Evolutionary conservation across 2,113 vertebrate genomes (phyloP), one percentile per base, ranked within the genome.

Genomic region (Mormyrus lacerda): DNA sequence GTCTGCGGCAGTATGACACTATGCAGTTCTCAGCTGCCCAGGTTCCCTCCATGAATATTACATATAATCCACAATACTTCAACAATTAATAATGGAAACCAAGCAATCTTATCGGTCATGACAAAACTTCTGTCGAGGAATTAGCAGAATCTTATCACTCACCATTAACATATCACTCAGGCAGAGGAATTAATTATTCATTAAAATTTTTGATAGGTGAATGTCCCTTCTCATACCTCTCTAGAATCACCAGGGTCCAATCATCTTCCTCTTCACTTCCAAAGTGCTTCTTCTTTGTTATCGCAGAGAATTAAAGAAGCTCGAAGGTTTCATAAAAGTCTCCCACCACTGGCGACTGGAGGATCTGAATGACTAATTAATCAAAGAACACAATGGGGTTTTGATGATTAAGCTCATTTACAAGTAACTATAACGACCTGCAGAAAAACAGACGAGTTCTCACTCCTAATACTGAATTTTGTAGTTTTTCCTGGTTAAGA

Each of bases 51-150:
- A 91, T 45, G 91, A 87, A 91, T 90, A 93, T 94, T 90, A 92
- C 90, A 92, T 89, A 94, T 89, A 94, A 93, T 94, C 92, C 92
- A 91, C 90, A 93, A 92, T 89, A 93, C 93, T 94, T 94, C 92
- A 92, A 91, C 92, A 93, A 93, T 95, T 94, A 95, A 94, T 95
- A 92, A 93, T 90, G 88, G 91, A 93, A 94, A 91, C 90, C 90
- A 89, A 88, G 91, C 89, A 93, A 94, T 95, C 92, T 93, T 91
- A 93, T 95, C 93, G 91, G 92, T 91, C 61, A 42, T 91, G 91
- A 88, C 90, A 90, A 92, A 93, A 91, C 31, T 88, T 88, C 88
- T 90, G 76, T 91, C 73, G 79, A 88, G 65, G 92, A 93, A 93
- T 93, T 92, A 90, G 55, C 90, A 53, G 45, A 91, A 89, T 89